Conservation (phyloP, 2,888 invertebrate species). For the Sepiola atlantica region DNA sequence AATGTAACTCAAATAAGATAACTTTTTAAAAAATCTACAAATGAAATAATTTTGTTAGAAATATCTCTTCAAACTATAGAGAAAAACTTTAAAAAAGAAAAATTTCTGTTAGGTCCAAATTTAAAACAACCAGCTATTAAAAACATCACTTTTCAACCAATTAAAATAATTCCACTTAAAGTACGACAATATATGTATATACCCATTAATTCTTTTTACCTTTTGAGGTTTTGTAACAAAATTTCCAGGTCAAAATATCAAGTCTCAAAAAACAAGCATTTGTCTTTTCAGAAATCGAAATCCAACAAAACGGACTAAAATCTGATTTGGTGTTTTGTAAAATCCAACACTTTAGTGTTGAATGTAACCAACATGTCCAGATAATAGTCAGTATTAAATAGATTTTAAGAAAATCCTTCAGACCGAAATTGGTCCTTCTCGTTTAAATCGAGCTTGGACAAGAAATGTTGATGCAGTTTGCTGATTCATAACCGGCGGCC, state of each 20-base stretch:
- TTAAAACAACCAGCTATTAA: too few relatives aligned
- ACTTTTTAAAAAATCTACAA: too few relatives aligned
- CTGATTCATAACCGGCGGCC: too few relatives aligned
- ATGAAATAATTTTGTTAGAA: too few relatives aligned
- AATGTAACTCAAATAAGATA: too few relatives aligned
- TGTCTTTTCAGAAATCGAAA: background rate
- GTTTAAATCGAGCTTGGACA: background rate
- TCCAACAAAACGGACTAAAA: background rate
- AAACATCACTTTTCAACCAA: too few relatives aligned
- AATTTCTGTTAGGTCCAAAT: too few relatives aligned
- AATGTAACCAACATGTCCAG: background rate
- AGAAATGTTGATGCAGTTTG: background rate
- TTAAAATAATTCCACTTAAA: too few relatives aligned
- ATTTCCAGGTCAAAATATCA: background rate
- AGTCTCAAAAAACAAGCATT: background rate
- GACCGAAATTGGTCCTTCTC: background rate
- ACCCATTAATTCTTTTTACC: conserved; percentile 32
- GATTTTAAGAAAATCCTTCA: background rate
- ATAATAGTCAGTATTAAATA: background rate
- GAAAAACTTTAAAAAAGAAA: too few relatives aligned
- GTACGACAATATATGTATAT: too few relatives aligned
- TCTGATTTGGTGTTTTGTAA: background rate
- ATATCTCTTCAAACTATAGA: too few relatives aligned
- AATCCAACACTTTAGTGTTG: background rate
- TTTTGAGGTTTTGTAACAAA: background rate